Percentiles rank a stretch among this genome's conserved stretches.
Evolutionary conservation across 2,797 vertebrate genomes (phyloP).

Genomic region (Trichosurus vulpecula): DNA sequence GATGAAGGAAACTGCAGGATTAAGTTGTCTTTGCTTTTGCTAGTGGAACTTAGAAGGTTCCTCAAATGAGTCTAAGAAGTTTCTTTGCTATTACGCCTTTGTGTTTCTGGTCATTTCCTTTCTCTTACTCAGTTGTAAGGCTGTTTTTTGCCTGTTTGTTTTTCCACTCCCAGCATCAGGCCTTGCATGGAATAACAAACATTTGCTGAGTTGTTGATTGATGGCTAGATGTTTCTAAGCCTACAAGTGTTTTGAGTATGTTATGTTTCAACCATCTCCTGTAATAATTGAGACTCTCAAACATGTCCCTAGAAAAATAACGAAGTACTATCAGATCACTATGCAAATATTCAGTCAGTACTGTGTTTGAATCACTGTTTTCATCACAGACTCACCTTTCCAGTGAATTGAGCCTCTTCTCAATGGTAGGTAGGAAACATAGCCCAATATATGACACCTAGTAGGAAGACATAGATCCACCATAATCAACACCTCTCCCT

Average conservation of each 20-base stretch:
- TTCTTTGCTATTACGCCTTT: neutral
- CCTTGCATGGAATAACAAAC: neutral
- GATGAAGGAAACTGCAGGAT: neutral
- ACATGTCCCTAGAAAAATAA: neutral
- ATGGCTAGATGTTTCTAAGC: neutral
- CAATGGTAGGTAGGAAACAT: neutral
- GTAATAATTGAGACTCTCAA: neutral
- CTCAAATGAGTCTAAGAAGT: neutral
- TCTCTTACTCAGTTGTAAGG: neutral
- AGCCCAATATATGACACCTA: neutral
- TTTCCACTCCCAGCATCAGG: neutral
- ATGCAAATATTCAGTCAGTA: neutral
- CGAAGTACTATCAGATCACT: neutral
- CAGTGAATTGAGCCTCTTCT: neutral
- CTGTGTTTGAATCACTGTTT: neutral
- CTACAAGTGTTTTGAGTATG: neutral
- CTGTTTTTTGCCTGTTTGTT: neutral
- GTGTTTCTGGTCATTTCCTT: neutral
- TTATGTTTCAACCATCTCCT: neutral
- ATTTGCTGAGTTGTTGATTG: neutral
- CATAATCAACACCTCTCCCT: neutral
- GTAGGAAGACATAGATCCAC: neutral
- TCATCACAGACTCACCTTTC: neutral
- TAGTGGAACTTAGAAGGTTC: neutral
- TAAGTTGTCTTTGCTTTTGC: neutral